A percentile compares a stretch with the other conserved stretches of the same genome.
Conservation (phyloP, 2,888 invertebrate species). For the Perizoma flavofasciatum region DNA sequence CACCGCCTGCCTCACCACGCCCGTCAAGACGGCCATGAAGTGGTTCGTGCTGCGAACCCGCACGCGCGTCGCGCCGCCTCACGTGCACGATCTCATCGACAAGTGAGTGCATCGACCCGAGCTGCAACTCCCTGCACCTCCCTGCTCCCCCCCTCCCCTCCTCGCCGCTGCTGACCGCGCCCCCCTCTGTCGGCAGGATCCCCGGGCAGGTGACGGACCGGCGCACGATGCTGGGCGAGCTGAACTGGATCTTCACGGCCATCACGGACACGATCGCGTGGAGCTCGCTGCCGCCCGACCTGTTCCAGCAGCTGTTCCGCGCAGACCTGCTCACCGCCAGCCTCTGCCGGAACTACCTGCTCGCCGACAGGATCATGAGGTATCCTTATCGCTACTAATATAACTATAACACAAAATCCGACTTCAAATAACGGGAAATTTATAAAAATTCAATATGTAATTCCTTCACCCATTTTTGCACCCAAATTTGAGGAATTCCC, state of each 20-base stretch:
- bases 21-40: conserved; percentile 97
- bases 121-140: too few species aligned
- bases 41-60: conserved; percentile 96
- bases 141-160: too few species aligned
- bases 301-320: conserved; percentile 98
- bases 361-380: conserved; percentile 97
- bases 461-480: too few species aligned
- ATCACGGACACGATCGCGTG: conserved; percentile 99
- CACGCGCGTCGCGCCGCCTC: conserved; percentile 91
- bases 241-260: conserved; percentile 99
- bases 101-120: conserved; percentile 84
- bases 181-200: conserved; percentile 84
- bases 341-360: conserved; percentile 97
- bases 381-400: conserved; percentile 18
- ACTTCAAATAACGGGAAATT: too few species aligned
- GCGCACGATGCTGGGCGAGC: conserved; percentile 98
- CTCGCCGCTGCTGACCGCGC: too few species aligned
- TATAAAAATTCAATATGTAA: too few species aligned
- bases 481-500: too few species aligned
- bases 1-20: conserved; percentile 98
- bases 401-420: too few species aligned
- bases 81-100: conserved; percentile 94
- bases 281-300: conserved; percentile 96
- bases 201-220: conserved; percentile 97
- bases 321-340: conserved; percentile 99